Evolutionary conservation across 2,888 invertebrate genomes (phyloP), one percentile per base, ranked within the genome.

Genomic region (Molanna angustata): DNA sequence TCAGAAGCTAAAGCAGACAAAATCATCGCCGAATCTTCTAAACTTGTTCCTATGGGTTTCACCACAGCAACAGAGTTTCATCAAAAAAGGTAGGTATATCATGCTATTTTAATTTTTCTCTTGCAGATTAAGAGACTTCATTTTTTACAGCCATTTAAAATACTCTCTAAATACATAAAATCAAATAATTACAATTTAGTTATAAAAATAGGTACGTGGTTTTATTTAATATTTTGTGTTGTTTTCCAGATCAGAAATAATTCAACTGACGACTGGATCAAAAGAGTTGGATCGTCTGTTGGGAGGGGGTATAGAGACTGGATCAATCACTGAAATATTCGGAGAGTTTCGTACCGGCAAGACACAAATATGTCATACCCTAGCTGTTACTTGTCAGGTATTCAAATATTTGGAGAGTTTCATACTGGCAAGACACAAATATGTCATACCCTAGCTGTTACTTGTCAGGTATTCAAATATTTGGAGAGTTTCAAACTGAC

Each of bases 301-400:
- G 2, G 94, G 94, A 22, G 96, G 98, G 37, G 99, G 98, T 2
- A 88, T 99, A 61, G 98, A 99, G 72, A 99, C 98, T 1, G 98
- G 98, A 0, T 95, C 96, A 0, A 96, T 99, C 33, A 99, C 98
- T 0, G 98, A 99, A 75, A 85, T 99, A 64, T 98, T 99, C 76
- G 98, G 98, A 9, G 98, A 99, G 71, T 99, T 98, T 68, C 80
- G 98, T 58, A 95, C 96, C 1, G 98, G 98, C 19, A 99, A 99
- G 72, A 94, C 97, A 2, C 98, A 99, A 66, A 64, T 99, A 2
- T 98, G 97, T 65, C 98, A 98, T 67, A 96, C 94, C 1, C 72
- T 99, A 49, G 97, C 98, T 48, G 98, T 99, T 0, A 96, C 97
- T 48, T 98, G 98, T 68, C 98, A 98, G 80, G 88, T 88, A 74